Conservation (phyloP, 2,797 vertebrate species). For the Pelobates cultripes region DNA sequence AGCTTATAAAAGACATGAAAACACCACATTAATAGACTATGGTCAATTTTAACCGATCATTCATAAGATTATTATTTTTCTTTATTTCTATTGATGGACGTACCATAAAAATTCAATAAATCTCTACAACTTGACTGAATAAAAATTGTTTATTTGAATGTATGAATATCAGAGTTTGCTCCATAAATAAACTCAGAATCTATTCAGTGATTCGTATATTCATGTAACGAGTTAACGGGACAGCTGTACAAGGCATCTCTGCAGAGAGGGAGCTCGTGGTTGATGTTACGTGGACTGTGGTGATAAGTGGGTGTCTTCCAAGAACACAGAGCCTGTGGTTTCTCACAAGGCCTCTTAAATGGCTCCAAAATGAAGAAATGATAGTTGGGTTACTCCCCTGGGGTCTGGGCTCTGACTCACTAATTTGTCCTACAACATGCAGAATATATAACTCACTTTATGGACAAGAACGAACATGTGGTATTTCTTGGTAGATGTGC, state of each 20-base stretch:
- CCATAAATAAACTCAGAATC: not conserved
- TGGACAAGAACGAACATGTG: no score
- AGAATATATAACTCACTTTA: not conserved
- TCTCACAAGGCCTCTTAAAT: constrained; percentile 5
- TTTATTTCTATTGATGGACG: no score
- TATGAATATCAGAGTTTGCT: not conserved
- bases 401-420: not conserved
- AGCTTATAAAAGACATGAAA: no score
- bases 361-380: constrained; percentile 10
- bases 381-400: constrained; percentile 5
- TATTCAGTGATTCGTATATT: not conserved
- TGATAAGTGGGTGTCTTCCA: not conserved
- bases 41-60: no score
- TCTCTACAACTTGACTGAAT: no score
- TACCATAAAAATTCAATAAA: no score
- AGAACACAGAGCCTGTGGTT: constrained; percentile 8
- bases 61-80: no score
- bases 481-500: no score
- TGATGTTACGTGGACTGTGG: not conserved
- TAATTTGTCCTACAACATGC: not conserved
- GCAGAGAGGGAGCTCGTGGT: not conserved
- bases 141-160: no score
- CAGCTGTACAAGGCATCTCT: not conserved
- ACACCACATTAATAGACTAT: no score
- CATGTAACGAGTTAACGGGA: not conserved